These are phyloP conservation scores for Temnothorax rugatulus DNA, from an alignment of 2,888 invertebrate species.

Conservation along the genomic window DNA sequence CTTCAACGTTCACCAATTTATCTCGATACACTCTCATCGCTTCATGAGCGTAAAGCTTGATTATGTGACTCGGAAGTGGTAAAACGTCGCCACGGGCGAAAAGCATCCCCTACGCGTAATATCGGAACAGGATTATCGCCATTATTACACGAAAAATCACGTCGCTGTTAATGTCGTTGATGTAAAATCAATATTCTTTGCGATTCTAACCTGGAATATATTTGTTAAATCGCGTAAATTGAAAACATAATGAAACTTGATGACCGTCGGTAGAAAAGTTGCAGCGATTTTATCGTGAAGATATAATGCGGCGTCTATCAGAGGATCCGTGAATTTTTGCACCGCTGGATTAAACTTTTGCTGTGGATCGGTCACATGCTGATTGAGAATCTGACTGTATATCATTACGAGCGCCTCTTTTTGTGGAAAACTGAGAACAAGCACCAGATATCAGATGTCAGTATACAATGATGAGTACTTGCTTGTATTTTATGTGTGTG, in stretches of 20 bases:
- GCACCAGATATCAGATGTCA: not conserved
- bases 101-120: constrained; percentile 90
- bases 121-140: not conserved
- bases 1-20: constrained; percentile 90
- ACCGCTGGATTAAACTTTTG: constrained; percentile 90
- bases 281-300: constrained; percentile 92
- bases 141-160: not conserved
- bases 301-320: constrained; percentile 91
- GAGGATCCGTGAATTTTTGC: constrained; percentile 88
- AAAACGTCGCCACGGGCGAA: constrained; percentile 93
- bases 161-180: not conserved
- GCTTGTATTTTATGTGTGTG: not conserved
- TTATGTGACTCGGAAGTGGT: constrained; percentile 90
- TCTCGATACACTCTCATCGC: constrained; percentile 96
- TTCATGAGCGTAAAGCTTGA: constrained; percentile 96
- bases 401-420: constrained; percentile 93
- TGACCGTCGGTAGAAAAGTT: constrained; percentile 96
- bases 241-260: constrained; percentile 98
- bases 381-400: constrained; percentile 93
- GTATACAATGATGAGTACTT: not conserved
- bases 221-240: constrained; percentile 97
- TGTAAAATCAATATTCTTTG: not conserved
- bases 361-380: constrained; percentile 90
- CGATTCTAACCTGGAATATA: constrained; percentile 93
- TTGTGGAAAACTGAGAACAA: constrained; percentile 65